These are phyloP conservation scores for Pongo abelii DNA, from an alignment of 2,113 vertebrate genomes.

Conservation along the genomic window DNA sequence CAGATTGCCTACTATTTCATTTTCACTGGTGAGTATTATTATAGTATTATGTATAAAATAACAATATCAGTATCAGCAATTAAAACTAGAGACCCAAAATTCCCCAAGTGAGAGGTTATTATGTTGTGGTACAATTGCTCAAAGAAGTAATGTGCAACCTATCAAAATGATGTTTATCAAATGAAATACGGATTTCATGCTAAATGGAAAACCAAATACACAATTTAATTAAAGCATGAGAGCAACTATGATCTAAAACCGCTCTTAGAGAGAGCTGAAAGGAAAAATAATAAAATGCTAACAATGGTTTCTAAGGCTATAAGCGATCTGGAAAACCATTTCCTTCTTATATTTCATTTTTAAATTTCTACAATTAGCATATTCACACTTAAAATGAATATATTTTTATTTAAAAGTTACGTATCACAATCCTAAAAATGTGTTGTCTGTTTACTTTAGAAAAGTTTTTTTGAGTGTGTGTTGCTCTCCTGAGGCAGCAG, in stretches of 20 bases:
- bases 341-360: not conserved
- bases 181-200: not conserved
- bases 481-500: rapidly evolving
- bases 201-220: not conserved
- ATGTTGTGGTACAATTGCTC: not conserved
- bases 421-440: not conserved
- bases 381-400: not conserved
- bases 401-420: not conserved
- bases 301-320: not conserved
- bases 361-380: not conserved
- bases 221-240: not conserved
- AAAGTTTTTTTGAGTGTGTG: not conserved
- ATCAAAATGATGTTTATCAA: not conserved
- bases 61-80: not conserved
- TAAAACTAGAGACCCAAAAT: not conserved
- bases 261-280: not conserved
- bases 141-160: not conserved
- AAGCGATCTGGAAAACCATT: not conserved
- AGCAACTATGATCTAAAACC: not conserved
- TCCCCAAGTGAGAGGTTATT: too few relatives aligned
- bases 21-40: not conserved
- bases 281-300: not conserved
- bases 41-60: not conserved
- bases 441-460: not conserved
- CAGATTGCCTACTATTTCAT: not conserved